These are phyloP conservation scores for Danio choprae DNA, from an alignment of 2,797 vertebrate genomes.

Conservation along the genomic window DNA sequence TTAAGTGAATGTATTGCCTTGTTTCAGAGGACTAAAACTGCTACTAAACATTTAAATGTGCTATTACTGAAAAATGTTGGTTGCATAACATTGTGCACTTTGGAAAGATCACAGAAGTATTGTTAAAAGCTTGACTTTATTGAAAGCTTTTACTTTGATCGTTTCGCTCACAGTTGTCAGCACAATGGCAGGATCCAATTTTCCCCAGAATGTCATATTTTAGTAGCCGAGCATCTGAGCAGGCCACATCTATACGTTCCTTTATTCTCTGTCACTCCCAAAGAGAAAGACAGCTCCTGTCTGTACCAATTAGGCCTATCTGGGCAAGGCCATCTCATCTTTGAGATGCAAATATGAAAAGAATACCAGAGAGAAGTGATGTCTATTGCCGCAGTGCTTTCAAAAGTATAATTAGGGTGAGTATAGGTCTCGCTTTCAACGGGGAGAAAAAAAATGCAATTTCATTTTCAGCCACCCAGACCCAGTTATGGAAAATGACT, in stretches of 20 bases:
- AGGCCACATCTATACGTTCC: slow-evolving; percentile 29
- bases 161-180: slow-evolving; percentile 45
- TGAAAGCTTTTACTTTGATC: slow-evolving; percentile 53
- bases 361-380: slow-evolving; percentile 13
- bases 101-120: slow-evolving; percentile 41
- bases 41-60: background rate
- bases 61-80: background rate
- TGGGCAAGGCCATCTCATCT: slow-evolving; percentile 47
- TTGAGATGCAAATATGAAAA: slow-evolving; percentile 51
- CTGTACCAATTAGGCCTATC: slow-evolving; percentile 55
- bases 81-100: background rate
- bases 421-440: slow-evolving; percentile 14
- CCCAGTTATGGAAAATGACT: slow-evolving; percentile 12
- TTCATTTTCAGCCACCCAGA: slow-evolving; percentile 25
- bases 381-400: slow-evolving; percentile 34
- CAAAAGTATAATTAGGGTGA: slow-evolving; percentile 49
- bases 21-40: background rate
- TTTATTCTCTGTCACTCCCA: slow-evolving; percentile 40
- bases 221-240: slow-evolving; percentile 37
- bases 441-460: background rate
- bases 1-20: background rate
- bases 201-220: slow-evolving; percentile 57
- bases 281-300: slow-evolving; percentile 39
- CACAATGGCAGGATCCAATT: slow-evolving; percentile 50
- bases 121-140: slow-evolving; percentile 51